phyloP scores from a whole-genome alignment of 2,797 vertebrate genomes.

The Cossypha polioptera region DNA sequence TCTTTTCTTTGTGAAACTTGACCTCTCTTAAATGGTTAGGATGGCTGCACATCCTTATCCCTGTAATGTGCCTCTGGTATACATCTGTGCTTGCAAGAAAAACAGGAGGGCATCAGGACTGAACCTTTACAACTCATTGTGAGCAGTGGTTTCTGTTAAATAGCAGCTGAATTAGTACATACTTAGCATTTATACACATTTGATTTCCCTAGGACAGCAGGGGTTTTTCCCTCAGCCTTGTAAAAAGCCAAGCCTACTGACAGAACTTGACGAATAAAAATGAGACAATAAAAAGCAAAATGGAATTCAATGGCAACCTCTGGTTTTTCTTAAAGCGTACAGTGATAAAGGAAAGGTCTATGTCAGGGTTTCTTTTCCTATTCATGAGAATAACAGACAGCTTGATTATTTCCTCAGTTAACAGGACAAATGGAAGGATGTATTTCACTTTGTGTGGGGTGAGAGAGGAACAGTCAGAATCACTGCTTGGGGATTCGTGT shows the following conservation, averaged over 20 bases:
- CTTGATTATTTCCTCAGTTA: not conserved
- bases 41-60: not conserved
- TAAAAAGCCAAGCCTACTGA: not conserved
- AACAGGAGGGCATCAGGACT: not conserved
- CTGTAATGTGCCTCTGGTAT: not conserved
- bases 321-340: not conserved
- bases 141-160: not conserved
- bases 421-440: not conserved
- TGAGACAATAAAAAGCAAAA: not conserved
- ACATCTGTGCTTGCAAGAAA: not conserved
- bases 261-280: not conserved
- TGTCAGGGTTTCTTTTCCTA: accelerated
- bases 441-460: not conserved
- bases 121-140: not conserved
- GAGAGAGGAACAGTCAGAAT: not conserved
- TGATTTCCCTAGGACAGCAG: not conserved
- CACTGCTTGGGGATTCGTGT: not conserved
- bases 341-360: not conserved
- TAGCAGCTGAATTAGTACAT: not conserved
- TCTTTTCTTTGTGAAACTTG: not conserved
- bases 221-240: not conserved
- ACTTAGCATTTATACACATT: not conserved
- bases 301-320: not conserved
- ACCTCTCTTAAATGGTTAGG: not conserved
- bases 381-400: not conserved